Conservation (phyloP, 2,797 vertebrate genomes). For the Moxostoma hubbsi region DNA sequence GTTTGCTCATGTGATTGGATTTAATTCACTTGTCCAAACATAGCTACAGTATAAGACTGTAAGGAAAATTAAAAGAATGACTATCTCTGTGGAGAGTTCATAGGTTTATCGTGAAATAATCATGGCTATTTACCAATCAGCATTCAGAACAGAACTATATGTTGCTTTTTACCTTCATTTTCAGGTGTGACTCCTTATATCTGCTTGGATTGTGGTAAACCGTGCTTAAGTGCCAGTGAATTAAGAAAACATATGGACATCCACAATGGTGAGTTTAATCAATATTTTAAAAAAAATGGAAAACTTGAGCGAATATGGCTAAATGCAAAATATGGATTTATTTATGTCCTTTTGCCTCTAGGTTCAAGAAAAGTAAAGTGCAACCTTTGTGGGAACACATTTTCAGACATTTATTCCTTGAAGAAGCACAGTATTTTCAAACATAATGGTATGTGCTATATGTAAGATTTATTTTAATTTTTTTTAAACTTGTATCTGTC, state of each 20-base stretch:
- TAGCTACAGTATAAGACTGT: no score
- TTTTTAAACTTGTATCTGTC: not conserved
- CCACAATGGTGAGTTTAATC: conserved; percentile 84
- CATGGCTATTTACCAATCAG: no score
- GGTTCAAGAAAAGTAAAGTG: conserved; percentile 94
- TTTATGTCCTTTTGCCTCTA: conserved; percentile 63
- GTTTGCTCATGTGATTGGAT: no score
- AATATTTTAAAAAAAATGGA: not conserved
- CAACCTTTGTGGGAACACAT: conserved; percentile 94
- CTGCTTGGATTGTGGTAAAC: conserved; percentile 91
- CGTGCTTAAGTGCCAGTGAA: conserved; percentile 93
- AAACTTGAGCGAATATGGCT: not conserved
- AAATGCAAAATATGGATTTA: not conserved
- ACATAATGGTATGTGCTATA: conserved; percentile 82
- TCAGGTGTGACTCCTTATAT: conserved; percentile 95
- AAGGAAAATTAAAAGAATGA: no score
- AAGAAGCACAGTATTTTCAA: conserved; percentile 96
- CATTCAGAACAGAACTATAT: not conserved
- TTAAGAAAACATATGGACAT: conserved; percentile 95
- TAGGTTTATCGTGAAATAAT: no score
- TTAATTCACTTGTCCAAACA: no score
- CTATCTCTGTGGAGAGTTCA: no score
- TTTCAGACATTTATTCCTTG: conserved; percentile 94
- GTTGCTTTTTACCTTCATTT: conserved; percentile 16
- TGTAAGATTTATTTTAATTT: not conserved